Evolutionary conservation across 1,140 invertebrate genomes (phyloP).

Genomic region (Habropoda laboriosa): DNA sequence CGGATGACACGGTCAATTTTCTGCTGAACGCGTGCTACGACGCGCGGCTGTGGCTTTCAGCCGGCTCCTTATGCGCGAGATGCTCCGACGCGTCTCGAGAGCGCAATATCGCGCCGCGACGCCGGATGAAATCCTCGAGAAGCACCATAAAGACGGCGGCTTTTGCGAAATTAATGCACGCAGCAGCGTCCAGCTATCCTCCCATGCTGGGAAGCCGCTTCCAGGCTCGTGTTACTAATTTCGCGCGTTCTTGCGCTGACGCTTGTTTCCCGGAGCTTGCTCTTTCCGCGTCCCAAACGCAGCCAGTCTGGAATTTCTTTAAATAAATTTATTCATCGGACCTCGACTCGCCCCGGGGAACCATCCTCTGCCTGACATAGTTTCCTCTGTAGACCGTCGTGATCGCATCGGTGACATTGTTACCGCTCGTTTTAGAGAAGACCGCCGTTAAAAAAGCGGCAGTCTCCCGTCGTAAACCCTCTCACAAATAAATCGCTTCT

Average conservation of each 20-base stretch:
- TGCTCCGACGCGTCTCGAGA: not conserved
- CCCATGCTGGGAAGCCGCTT: not conserved
- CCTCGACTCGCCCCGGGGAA: not conserved
- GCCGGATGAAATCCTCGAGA: slow-evolving; percentile 27
- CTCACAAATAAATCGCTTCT: not conserved
- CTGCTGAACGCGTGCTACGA: not conserved
- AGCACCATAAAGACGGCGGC: slow-evolving; percentile 7
- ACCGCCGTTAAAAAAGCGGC: not conserved
- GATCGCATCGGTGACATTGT: not conserved
- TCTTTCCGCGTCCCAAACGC: not conserved
- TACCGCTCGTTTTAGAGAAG: not conserved
- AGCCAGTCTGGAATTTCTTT: not conserved
- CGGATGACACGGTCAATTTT: slow-evolving; percentile 23
- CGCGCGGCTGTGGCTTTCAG: not conserved
- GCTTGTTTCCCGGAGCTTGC: not conserved
- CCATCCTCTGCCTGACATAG: not conserved
- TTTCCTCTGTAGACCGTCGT: not conserved
- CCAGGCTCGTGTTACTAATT: slow-evolving; percentile 4
- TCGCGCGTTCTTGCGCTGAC: not conserved
- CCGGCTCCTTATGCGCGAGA: not conserved
- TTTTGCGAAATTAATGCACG: slow-evolving; percentile 27
- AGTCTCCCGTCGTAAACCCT: not conserved
- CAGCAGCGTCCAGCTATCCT: not conserved
- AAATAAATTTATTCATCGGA: slow-evolving; percentile 11
- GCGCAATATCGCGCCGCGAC: slow-evolving; percentile 25